Base-by-base conservation (phyloP, 2,888 invertebrate genomes). In the Sturmia bella region DNA sequence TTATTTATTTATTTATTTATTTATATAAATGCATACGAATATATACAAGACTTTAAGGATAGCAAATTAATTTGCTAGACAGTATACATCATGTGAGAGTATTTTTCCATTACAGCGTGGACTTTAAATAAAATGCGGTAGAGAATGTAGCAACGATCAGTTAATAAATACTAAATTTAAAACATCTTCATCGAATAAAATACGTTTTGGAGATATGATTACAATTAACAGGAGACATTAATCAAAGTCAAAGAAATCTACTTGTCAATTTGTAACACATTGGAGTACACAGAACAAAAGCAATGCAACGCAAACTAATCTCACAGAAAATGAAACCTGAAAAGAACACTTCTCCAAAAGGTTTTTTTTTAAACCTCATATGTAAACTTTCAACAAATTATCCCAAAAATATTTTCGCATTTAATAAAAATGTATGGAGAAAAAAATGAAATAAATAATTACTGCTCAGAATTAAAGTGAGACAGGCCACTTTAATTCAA, bases 231-330 rank as follows among this genome's bases (percentile, higher is more conserved):
- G 50, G 59, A 75, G 17, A 61, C 72, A 76, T 81, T 81, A 72
- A 81, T 81, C 76, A 81, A 72, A 76, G 72, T 72, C 81, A 79
- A 75, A 69, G 52, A 75, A 52, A 63, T 69, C 74, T 56, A 70
- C 70, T 70, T 82, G 70, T 70, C 74, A 82, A 74, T 75, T 76
- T 81, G 59, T 66, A 17, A 37, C n/a, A 43, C 61, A 72, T 32
- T 39, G 32, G 15, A 45, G 61, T 24, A 24, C 39, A 19, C 50
- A 17, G 4, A 56, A 45, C 6, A 45, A 50, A 17, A 52, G 21
- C 37, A 39, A 27, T 21, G 39, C 17, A 32, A 56, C 17, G 7
- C n/a, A n/a, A n/a, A n/a, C n/a, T n/a, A n/a, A 45, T 45, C 17
- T 45, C 13, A 6, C 45, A 54, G 54, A 24, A 50, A 72, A 59